A percentile compares a stretch with the other conserved stretches of the same genome.
phyloP scores from a whole-genome alignment of 1,140 invertebrate genomes.

The Cecropterus lyciades region DNA sequence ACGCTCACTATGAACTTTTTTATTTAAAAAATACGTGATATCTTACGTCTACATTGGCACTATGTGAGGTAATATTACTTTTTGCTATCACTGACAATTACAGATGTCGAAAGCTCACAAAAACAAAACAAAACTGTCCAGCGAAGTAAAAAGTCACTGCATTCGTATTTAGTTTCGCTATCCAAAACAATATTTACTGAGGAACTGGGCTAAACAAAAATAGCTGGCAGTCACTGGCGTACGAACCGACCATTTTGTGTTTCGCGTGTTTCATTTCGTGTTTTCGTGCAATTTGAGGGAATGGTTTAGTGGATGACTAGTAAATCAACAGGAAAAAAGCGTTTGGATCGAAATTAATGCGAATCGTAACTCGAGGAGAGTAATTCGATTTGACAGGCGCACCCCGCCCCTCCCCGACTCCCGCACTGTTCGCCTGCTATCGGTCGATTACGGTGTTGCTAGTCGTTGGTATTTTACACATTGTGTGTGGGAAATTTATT shows the following conservation, averaged over 20 bases:
- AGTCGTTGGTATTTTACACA: conserved; percentile 38
- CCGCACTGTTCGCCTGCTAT: conserved; percentile 40
- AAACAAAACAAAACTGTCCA: conserved; percentile 40
- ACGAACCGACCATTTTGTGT: conserved; percentile 37
- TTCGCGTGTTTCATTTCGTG: conserved; percentile 39
- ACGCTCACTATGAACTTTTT: conserved; percentile 17
- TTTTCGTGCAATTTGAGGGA: conserved; percentile 41
- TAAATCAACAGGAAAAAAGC: conserved; percentile 68
- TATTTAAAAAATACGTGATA: conserved; percentile 20
- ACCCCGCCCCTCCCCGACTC: conserved; percentile 48
- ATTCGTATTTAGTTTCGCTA: conserved; percentile 61
- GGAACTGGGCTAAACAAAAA: conserved; percentile 77
- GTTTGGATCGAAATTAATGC: conserved; percentile 66
- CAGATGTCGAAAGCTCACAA: conserved; percentile 44
- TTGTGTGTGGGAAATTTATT: conserved; percentile 35
- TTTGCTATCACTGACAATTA: conserved; percentile 38
- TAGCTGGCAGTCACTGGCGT: conserved; percentile 53
- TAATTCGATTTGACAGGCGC: conserved; percentile 77
- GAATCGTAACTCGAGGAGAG: conserved; percentile 55
- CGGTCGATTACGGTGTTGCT: conserved; percentile 73
- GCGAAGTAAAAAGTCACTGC: conserved; percentile 53
- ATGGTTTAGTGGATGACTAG: conserved; percentile 46
- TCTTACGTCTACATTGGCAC: conserved; percentile 38
- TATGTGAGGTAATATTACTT: conserved; percentile 34
- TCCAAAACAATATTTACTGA: conserved; percentile 76